Conservation (phyloP, 35 echinoderm and acorn worm genomes). For the Apostichopus japonicus region DNA sequence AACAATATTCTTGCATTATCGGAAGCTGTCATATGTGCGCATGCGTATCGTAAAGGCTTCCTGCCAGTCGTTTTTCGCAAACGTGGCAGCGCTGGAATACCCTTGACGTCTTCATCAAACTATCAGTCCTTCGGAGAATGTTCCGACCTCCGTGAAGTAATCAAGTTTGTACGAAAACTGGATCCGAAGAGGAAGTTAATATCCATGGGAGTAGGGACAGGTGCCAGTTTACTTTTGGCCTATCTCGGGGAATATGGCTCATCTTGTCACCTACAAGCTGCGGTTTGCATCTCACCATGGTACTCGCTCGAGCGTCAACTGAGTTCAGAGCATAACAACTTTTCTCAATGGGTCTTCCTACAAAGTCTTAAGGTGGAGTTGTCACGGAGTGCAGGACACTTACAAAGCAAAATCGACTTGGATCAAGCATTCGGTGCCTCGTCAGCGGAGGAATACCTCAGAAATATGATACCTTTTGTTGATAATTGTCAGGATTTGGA, state of each 20-base stretch:
- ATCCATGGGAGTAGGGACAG: slow-evolving; percentile 72
- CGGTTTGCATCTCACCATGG: slow-evolving; percentile 86
- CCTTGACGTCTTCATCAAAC: slow-evolving; percentile 74
- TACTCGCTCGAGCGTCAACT: slow-evolving; percentile 72
- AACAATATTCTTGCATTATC: slow-evolving; percentile 31
- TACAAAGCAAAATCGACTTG: slow-evolving; percentile 62
- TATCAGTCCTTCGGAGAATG: slow-evolving; percentile 81
- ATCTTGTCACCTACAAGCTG: slow-evolving; percentile 73
- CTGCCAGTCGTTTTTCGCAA: slow-evolving; percentile 77
- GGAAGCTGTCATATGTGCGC: slow-evolving; percentile 56
- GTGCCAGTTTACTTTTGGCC: slow-evolving; percentile 69
- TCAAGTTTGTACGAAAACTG: slow-evolving; percentile 62
- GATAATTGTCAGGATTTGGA: slow-evolving; percentile 62
- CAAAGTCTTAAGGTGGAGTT: slow-evolving; percentile 75
- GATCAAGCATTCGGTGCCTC: slow-evolving; percentile 68
- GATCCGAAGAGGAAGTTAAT: slow-evolving; percentile 58
- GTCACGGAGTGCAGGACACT: slow-evolving; percentile 47
- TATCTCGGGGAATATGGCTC: slow-evolving; percentile 94
- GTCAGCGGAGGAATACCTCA: slow-evolving; percentile 56
- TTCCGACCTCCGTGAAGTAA: slow-evolving; percentile 80
- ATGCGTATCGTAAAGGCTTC: slow-evolving; percentile 56
- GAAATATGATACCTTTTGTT: slow-evolving; percentile 41
- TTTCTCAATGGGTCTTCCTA: slow-evolving; percentile 77
- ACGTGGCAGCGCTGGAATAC: slow-evolving; percentile 71
- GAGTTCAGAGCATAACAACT: background rate